Conservation (phyloP, 2,113 vertebrate species). For the Poecile atricapillus region DNA sequence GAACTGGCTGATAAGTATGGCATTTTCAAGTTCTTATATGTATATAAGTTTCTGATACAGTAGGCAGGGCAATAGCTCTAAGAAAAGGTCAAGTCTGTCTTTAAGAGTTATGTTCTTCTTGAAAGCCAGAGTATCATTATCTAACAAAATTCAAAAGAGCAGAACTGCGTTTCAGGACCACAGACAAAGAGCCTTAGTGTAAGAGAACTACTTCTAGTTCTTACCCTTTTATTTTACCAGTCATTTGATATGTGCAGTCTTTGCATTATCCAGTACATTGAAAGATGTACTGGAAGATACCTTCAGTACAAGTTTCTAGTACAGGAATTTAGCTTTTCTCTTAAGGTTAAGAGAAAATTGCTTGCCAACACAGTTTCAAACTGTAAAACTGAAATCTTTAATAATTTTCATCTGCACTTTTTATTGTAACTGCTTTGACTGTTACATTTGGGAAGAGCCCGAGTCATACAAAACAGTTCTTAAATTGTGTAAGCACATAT, state of each 20-base stretch:
- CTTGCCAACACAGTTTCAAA: not conserved
- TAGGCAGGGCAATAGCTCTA: not conserved
- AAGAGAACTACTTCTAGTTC: not conserved
- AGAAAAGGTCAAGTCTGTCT: not conserved
- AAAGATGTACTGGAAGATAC: not conserved
- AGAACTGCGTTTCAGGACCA: not conserved
- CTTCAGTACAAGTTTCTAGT: not conserved
- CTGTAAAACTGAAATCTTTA: not conserved
- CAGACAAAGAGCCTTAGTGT: not conserved
- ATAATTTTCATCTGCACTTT: not conserved
- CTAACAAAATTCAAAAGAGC: not conserved
- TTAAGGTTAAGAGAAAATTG: not conserved
- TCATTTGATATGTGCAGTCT: not conserved
- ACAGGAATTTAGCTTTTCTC: not conserved
- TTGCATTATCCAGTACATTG: not conserved
- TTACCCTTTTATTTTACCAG: not conserved
- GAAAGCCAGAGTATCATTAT: not conserved
- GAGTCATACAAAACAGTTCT: not conserved
- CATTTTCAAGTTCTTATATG: not conserved
- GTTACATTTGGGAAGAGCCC: not conserved
- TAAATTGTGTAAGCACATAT: not conserved
- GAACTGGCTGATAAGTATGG: not conserved
- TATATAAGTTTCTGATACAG: not conserved
- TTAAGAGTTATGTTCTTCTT: not conserved
- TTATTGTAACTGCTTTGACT: not conserved